These are phyloP conservation scores for Callinectes sapidus DNA, from an alignment of 2,888 invertebrate species.

Conservation along the genomic window DNA sequence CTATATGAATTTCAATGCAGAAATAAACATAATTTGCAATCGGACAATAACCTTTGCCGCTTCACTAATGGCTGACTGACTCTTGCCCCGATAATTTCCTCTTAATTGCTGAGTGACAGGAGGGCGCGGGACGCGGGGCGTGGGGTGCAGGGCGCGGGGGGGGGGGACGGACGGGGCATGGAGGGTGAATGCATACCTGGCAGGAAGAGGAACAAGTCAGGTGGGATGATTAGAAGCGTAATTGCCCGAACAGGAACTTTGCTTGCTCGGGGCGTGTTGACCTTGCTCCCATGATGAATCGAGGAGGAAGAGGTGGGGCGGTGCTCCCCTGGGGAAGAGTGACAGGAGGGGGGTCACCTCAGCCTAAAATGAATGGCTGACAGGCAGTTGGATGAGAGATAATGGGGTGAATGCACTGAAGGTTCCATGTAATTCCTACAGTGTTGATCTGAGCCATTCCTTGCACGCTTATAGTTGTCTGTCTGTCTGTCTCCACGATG, in stretches of 20 bases:
- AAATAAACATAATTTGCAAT: not conserved
- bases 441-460: not conserved
- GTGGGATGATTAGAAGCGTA: constrained; percentile 1
- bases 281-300: constrained; percentile 41
- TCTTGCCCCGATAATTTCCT: constrained; percentile 1
- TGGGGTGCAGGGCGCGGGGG: not conserved
- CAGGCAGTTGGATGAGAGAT: not conserved
- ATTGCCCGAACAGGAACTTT: constrained; percentile 35
- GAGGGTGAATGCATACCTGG: not conserved
- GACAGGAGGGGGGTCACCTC: not conserved
- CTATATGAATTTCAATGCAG: not conserved
- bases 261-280: constrained; percentile 16
- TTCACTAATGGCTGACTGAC: constrained; percentile 33
- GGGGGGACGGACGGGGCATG: not conserved
- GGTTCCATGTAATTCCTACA: not conserved
- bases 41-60: constrained; percentile 30
- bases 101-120: not conserved
- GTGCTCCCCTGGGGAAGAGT: not conserved
- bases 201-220: constrained; percentile 44
- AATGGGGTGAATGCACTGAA: constrained; percentile 16
- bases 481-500: not conserved
- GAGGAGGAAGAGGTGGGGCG: not conserved
- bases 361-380: constrained; percentile 13
- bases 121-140: not conserved
- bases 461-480: not conserved